phyloP scores from a whole-genome alignment of 2,888 invertebrate genomes.

The Elgonia sp. region DNA sequence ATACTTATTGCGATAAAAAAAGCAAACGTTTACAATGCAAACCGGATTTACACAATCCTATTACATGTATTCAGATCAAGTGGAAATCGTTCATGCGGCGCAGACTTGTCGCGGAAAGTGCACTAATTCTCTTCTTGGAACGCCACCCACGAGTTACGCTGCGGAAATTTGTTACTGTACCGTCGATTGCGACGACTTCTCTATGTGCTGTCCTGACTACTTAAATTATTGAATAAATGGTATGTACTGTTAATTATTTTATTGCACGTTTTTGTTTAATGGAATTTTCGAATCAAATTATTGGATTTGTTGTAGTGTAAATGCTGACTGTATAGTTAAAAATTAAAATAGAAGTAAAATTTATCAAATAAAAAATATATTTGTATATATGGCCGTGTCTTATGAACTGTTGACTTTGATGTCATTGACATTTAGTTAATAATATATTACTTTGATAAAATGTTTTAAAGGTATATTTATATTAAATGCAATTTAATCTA shows the following conservation, averaged over 20 bases:
- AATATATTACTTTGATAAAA: no score
- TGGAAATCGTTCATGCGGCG: constrained; percentile 83
- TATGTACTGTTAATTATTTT: constrained; percentile 73
- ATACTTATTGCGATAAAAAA: no score
- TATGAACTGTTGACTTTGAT: no score
- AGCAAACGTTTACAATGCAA: no score
- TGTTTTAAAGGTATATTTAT: no score
- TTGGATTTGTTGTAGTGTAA: neutral
- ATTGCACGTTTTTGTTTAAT: neutral
- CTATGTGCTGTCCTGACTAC: constrained; percentile 91
- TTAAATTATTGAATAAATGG: constrained; percentile 88
- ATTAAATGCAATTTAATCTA: no score
- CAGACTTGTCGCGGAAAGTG: constrained; percentile 85
- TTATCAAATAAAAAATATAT: no score
- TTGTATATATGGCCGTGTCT: no score
- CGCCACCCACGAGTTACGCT: constrained; percentile 32
- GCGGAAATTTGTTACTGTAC: constrained; percentile 89
- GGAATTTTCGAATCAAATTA: neutral
- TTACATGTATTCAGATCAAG: constrained; percentile 82
- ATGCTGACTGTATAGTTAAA: no score
- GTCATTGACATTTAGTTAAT: no score
- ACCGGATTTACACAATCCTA: constrained; percentile 7
- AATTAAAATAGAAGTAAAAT: no score
- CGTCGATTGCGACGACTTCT: constrained; percentile 87
- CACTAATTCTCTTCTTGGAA: constrained; percentile 73